A percentile compares a stretch with the other conserved stretches of the same genome.
These are phyloP conservation scores for Eupleurogrammus muticus DNA, from an alignment of 2,797 vertebrate species.

Conservation along the genomic window DNA sequence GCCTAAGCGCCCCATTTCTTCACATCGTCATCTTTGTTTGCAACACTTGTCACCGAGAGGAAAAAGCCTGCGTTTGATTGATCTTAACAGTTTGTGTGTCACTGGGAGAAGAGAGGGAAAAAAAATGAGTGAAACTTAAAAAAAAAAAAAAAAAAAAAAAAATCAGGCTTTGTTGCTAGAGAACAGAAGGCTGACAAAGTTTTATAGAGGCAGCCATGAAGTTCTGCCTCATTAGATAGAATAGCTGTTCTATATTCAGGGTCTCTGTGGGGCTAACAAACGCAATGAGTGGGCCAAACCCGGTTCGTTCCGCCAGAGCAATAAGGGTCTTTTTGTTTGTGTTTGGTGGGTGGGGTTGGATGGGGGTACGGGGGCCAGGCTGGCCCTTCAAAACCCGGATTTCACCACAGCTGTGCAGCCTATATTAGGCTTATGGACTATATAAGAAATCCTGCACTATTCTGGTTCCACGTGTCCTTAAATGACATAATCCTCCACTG, in stretches of 20 bases:
- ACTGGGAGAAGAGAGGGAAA: constrained; percentile 35
- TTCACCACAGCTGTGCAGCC: constrained; percentile 44
- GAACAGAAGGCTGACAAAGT: constrained; percentile 83
- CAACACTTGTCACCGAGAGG: constrained; percentile 68
- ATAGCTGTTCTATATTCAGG: constrained; percentile 84
- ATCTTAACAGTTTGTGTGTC: constrained; percentile 77
- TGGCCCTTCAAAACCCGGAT: constrained; percentile 55
- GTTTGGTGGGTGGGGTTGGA: constrained; percentile 65
- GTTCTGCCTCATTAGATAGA: constrained; percentile 84
- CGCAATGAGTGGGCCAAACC: constrained; percentile 75
- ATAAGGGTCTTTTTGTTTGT: constrained; percentile 62
- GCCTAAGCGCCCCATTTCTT: constrained; percentile 81
- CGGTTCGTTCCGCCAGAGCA: constrained; percentile 71
- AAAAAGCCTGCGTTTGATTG: constrained; percentile 68
- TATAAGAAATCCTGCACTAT: constrained; percentile 43
- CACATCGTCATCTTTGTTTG: constrained; percentile 77
- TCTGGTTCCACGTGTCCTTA: constrained; percentile 30
- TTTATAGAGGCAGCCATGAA: constrained; percentile 79
- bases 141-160: constrained; percentile 62
- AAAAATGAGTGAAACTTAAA: constrained; percentile 67
- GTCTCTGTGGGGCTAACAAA: constrained; percentile 78
- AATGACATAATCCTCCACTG: constrained; percentile 44
- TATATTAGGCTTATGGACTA: constrained; percentile 24
- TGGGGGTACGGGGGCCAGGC: constrained; percentile 32
- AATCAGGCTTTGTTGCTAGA: constrained; percentile 79